Conservation (phyloP, 2,113 vertebrate species). For the Scophthalmus maximus region DNA sequence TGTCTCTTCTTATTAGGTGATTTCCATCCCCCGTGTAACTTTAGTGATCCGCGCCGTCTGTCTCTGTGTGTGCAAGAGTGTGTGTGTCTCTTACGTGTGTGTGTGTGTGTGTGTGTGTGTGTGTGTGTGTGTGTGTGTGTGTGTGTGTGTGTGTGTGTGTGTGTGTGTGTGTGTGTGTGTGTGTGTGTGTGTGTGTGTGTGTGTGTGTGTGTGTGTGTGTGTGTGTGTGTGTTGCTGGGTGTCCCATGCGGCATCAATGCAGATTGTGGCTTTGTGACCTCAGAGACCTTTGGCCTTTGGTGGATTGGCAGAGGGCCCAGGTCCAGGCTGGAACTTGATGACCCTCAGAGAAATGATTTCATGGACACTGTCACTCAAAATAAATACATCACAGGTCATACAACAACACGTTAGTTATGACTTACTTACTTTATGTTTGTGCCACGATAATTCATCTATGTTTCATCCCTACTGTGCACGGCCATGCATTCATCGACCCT, state of each 20-base stretch:
- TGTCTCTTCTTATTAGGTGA: conserved; percentile 73
- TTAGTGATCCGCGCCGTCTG: conserved; percentile 52
- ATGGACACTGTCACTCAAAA: not conserved
- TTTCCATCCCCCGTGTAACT: conserved; percentile 40
- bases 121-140: too few relatives aligned
- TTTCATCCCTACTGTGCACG: not conserved
- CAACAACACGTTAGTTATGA: not conserved
- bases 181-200: too few relatives aligned
- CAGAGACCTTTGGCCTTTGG: conserved; percentile 63
- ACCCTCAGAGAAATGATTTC: conserved; percentile 11
- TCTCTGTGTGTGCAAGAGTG: conserved; percentile 22
- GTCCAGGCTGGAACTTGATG: conserved; percentile 14
- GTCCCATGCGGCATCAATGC: conserved; percentile 31
- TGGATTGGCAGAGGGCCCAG: conserved; percentile 31
- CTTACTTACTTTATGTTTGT: conserved; percentile 7
- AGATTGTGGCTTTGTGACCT: conserved; percentile 67
- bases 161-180: conserved; percentile 21
- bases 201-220: not conserved
- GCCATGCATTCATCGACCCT: not conserved
- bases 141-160: conserved; percentile 25
- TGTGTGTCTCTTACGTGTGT: conserved; percentile 5
- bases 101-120: conserved; percentile 13
- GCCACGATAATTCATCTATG: too few relatives aligned
- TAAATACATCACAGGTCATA: not conserved
- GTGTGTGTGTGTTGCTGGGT: conserved; percentile 25